These are phyloP conservation scores for Brachyptera putata DNA, from an alignment of 2,888 invertebrate species.

Conservation along the genomic window DNA sequence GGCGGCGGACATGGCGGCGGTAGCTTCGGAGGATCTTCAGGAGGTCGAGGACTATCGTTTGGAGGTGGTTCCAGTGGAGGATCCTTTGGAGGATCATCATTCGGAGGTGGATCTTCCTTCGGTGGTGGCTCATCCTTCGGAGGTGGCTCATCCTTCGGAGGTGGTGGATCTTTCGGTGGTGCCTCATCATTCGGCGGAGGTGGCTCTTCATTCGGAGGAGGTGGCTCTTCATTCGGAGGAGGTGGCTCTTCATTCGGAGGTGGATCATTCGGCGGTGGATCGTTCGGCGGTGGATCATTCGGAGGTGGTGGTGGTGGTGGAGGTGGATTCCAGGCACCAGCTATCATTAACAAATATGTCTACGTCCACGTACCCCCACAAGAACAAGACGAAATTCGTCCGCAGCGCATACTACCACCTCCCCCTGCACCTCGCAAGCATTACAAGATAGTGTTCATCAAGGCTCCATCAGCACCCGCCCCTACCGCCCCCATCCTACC, in stretches of 20 bases:
- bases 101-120: conserved; percentile 38
- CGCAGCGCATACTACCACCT: conserved; percentile 55
- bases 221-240: neutral
- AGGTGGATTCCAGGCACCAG: conserved; percentile 45
- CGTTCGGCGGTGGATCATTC: neutral
- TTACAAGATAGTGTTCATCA: conserved; percentile 91
- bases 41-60: conserved; percentile 25
- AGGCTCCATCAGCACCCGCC: conserved; percentile 79
- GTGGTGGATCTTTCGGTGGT: conserved; percentile 40
- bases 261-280: conserved; percentile 4
- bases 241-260: neutral
- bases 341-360: conserved; percentile 71
- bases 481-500: conserved; percentile 79
- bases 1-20: conserved; percentile 34
- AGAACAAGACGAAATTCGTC: conserved; percentile 67
- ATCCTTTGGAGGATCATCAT: conserved; percentile 30
- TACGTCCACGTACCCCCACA: conserved; percentile 88
- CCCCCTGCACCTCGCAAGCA: conserved; percentile 77
- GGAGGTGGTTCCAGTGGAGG: neutral
- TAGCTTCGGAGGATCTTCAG: conserved; percentile 6
- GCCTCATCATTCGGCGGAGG: conserved; percentile 32
- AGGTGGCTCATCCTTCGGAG: conserved; percentile 34
- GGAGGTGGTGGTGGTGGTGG: neutral
- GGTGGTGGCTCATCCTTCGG: conserved; percentile 40
- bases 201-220: conserved; percentile 23